Percentiles rank a stretch among this genome's conserved stretches.
phyloP scores from a whole-genome alignment of 1,140 invertebrate species.

The Idris sp. region DNA sequence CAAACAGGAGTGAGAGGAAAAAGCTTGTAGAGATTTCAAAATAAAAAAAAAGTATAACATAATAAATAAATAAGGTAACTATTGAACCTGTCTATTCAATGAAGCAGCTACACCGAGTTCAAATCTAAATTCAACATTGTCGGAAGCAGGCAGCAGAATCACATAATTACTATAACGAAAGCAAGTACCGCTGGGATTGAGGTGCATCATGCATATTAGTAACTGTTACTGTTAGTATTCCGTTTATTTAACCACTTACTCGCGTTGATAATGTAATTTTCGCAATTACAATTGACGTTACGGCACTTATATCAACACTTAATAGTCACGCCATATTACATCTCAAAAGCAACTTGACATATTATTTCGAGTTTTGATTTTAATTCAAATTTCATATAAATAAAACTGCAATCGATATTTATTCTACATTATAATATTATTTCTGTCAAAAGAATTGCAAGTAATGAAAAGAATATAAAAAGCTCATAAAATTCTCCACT shows the following conservation, averaged over 20 bases:
- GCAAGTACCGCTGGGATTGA: conserved; percentile 45
- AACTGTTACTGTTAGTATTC: conserved; percentile 55
- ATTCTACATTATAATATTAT: too few species aligned
- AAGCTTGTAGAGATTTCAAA: conserved; percentile 9
- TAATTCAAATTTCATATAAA: too few species aligned
- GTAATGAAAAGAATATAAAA: too few species aligned
- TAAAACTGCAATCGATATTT: too few species aligned
- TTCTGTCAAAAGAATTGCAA: too few species aligned
- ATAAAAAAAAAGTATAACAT: too few species aligned
- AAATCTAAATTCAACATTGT: conserved; percentile 39
- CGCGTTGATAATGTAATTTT: conserved; percentile 50
- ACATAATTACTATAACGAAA: conserved; percentile 49
- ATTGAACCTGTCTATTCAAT: conserved; percentile 34
- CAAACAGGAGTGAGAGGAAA: conserved; percentile 10
- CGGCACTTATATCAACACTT: conserved; percentile 16
- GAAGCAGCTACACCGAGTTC: conserved; percentile 18
- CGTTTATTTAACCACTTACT: conserved; percentile 56
- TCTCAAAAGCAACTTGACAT: conserved; percentile 7
- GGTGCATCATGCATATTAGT: conserved; percentile 34
- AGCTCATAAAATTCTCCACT: too few species aligned
- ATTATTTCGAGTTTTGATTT: too few species aligned
- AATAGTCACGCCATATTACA: conserved; percentile 23
- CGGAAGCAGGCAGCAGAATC: conserved; percentile 32
- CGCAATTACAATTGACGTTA: conserved; percentile 40
- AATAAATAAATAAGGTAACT: conserved; percentile 23